Evolutionary conservation across 2,888 invertebrate genomes (phyloP), one percentile per base, ranked within the genome.

Genomic region (Microctonus brassicae): DNA sequence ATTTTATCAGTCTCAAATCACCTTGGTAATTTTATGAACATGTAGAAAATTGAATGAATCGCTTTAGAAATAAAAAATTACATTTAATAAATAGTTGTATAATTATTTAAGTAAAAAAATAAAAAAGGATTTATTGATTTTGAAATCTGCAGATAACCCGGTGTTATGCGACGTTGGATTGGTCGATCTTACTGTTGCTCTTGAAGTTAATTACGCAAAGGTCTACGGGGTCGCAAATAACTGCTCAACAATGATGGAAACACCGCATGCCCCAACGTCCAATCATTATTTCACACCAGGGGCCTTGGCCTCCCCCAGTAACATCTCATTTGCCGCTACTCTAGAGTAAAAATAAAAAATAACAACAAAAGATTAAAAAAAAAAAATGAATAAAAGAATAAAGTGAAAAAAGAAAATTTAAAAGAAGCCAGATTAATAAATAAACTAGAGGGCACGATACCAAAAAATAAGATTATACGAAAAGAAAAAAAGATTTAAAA

Each of bases 141-240:
- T 73, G 70, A 42, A 71, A 24, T 26, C 90, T 90, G 0, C 89
- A 95, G 95, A 94, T 84, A 95, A 95, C 88, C 95, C 95, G 63
- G 93, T 95, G 71, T 88, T 94, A 76, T 95, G 95, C 85, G 93
- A 94, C 84, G 92, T 93, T 69, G 91, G 91, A 10, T 87, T 94
- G 70, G 92, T 91, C 76, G 94, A 94, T 86, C 89, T 94, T 76
- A 91, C 91, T 77, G 91, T 92, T 0, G 90, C 92, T 69, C 90
- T 95, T 88, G 92, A 93, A 82, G 91, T 90, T 36, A 90, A 93
- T 82, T 93, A 94, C 81, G 93, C 94, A 1, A 91, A 93, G 73
- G 90, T 95, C 63, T 92, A 91, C 74, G 94, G 94, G 10, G 90
- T 90, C 11, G 91, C 93, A 0, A 91, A 89, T 61, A 81, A 87